phyloP scores from a whole-genome alignment of 2,113 vertebrate species.

The Halichoerus grypus region DNA sequence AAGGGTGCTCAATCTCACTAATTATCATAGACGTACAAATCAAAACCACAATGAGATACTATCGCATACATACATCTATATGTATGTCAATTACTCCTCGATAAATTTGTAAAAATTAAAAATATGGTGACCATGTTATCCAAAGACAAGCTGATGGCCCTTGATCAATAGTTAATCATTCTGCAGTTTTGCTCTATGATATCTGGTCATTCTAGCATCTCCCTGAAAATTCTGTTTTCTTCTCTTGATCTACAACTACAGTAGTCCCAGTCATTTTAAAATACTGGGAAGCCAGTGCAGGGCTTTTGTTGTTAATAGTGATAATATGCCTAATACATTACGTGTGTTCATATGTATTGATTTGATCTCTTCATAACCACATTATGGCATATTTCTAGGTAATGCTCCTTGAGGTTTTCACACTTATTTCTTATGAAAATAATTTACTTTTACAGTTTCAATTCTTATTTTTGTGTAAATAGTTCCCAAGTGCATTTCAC shows the following conservation, averaged over 20 bases:
- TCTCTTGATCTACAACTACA: neutral
- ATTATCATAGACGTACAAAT: neutral
- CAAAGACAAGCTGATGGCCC: neutral
- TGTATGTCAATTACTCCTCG: neutral
- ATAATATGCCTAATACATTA: neutral
- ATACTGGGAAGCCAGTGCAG: fast-evolving
- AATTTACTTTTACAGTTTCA: neutral
- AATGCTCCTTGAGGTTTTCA: neutral
- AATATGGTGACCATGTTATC: neutral
- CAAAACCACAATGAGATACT: neutral
- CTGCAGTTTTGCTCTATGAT: neutral
- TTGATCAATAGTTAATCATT: neutral
- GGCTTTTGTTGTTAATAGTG: neutral
- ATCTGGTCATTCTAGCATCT: neutral
- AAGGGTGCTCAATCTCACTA: neutral
- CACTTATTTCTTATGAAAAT: neutral
- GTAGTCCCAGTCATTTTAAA: neutral
- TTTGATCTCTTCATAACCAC: neutral
- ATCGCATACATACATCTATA: neutral
- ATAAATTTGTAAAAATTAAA: neutral
- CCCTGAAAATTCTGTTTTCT: neutral
- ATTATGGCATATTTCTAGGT: neutral
- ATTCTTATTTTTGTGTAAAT: neutral
- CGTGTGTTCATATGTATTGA: neutral
- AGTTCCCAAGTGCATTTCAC: neutral